Conservation (phyloP, 2,113 vertebrate species). For the Gnathonemus echidnorhynchus region DNA sequence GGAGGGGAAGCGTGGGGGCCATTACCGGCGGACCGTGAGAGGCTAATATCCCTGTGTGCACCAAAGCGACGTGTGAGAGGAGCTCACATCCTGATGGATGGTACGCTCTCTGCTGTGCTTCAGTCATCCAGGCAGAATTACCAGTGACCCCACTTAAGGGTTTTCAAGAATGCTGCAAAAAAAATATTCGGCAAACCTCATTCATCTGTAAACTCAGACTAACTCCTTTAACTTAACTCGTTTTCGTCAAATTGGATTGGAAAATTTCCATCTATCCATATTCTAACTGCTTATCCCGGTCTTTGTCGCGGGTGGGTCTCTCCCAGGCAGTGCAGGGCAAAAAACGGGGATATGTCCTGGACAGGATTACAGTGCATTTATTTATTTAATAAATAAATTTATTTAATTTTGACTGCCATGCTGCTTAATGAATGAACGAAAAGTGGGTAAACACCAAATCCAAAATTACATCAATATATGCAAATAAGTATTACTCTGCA, state of each 20-base stretch:
- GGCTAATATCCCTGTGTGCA: not conserved
- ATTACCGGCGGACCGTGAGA: not conserved
- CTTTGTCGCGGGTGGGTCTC: not conserved
- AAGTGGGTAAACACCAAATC: not conserved
- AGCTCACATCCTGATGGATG: not conserved
- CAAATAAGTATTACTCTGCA: not conserved
- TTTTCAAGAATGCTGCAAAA: not conserved
- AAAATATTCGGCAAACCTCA: not conserved
- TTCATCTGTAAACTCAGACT: not conserved
- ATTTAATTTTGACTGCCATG: not conserved
- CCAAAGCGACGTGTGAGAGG: not conserved
- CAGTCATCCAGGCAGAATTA: not conserved
- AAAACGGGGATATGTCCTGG: not conserved
- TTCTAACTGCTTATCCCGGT: not conserved
- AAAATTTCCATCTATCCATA: not conserved
- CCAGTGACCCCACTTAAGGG: not conserved
- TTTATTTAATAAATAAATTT: not conserved
- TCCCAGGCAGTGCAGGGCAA: not conserved
- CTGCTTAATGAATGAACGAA: not conserved
- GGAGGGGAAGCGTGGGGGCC: not conserved
- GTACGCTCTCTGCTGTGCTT: not conserved
- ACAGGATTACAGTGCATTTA: not conserved
- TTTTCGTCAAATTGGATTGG: not conserved
- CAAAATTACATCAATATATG: not conserved
- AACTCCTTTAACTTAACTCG: not conserved